These are phyloP conservation scores for Agonopterix subpropinquella DNA, from an alignment of 2,888 invertebrate genomes.

Conservation along the genomic window DNA sequence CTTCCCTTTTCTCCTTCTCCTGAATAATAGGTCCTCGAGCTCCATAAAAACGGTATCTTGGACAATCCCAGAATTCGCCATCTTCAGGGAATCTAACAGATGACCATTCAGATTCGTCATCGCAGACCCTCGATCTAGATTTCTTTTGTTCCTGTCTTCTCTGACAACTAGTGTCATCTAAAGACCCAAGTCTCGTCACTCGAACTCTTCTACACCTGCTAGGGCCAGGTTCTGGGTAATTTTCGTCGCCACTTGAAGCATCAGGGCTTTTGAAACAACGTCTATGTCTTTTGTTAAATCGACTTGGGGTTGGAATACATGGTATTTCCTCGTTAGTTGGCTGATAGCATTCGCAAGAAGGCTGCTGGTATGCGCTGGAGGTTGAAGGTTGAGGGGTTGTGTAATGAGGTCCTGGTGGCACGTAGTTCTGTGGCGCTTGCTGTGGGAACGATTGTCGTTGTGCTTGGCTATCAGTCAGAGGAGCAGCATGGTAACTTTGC, in stretches of 20 bases:
- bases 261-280: neutral
- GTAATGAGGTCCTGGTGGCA: neutral
- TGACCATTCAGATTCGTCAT: slow-evolving; percentile 8
- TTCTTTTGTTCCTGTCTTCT: neutral
- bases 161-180: neutral
- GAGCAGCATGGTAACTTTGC: slow-evolving; percentile 2
- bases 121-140: neutral
- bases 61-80: slow-evolving; percentile 14
- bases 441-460: neutral
- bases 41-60: neutral
- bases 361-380: neutral
- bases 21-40: slow-evolving; percentile 6
- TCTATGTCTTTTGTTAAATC: neutral
- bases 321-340: neutral
- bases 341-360: neutral
- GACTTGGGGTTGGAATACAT: no score
- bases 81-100: slow-evolving; percentile 11
- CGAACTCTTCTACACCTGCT: neutral
- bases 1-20: slow-evolving; percentile 15
- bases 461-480: slow-evolving; percentile 3
- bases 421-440: neutral
- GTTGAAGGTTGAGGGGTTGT: neutral
- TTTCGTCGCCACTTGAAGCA: neutral
- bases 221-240: neutral
- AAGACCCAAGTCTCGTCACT: neutral